Evolutionary conservation across 2,113 vertebrate species (phyloP).

Genomic region (Terrapene triunguis): DNA sequence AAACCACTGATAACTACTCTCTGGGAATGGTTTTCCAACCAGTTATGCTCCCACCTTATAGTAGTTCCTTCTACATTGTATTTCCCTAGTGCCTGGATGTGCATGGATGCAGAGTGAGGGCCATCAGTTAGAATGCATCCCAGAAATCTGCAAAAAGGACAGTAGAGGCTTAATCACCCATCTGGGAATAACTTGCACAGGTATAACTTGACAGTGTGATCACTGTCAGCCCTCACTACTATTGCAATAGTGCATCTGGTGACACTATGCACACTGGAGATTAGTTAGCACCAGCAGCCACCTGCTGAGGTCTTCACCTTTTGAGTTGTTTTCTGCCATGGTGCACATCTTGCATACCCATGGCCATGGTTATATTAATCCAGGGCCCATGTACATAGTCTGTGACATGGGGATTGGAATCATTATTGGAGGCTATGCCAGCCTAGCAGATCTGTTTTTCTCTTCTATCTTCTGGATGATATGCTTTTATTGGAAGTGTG

Average conservation of each 20-base stretch:
- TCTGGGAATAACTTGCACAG: no score
- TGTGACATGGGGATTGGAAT: background rate
- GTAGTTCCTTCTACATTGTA: no score
- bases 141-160: no score
- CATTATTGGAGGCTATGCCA: background rate
- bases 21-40: no score
- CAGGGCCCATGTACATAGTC: background rate
- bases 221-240: rapidly evolving
- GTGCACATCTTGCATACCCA: background rate
- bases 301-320: background rate
- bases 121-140: no score
- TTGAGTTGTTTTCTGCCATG: background rate
- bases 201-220: background rate
- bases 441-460: background rate
- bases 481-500: background rate
- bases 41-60: no score
- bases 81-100: no score
- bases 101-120: no score
- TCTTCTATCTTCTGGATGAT: background rate
- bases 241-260: background rate
- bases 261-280: background rate
- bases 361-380: background rate
- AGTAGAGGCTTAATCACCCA: no score
- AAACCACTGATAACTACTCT: no score
- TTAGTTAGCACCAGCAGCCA: background rate